Percentiles rank a stretch among this genome's conserved stretches.
Evolutionary conservation across 2,888 invertebrate genomes (phyloP).

Genomic region (Pelosia muscerda): DNA sequence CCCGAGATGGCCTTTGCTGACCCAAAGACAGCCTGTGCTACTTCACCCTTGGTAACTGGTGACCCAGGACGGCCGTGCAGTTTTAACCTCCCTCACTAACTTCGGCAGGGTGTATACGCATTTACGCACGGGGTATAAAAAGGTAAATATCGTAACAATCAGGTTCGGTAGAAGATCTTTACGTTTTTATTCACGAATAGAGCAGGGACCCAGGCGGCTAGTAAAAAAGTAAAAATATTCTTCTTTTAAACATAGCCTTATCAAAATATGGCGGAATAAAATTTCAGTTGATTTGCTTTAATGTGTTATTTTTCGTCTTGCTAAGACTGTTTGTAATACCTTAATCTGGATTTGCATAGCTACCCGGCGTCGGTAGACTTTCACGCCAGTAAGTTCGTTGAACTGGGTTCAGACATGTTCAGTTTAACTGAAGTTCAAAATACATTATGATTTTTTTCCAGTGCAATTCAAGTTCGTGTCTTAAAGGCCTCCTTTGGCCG

Average conservation of each 20-base stretch:
- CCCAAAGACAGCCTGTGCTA: too few relatives aligned
- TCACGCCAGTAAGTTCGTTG: slow-evolving; percentile 10
- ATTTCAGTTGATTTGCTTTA: slow-evolving; percentile 29
- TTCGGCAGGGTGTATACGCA: too few relatives aligned
- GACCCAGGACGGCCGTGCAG: too few relatives aligned
- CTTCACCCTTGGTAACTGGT: too few relatives aligned
- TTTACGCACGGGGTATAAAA: too few relatives aligned
- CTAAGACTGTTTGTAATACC: slow-evolving; percentile 35
- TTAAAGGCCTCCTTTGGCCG: too few relatives aligned
- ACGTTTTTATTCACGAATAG: too few relatives aligned
- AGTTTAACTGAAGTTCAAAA: not conserved
- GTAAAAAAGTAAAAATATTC: not conserved
- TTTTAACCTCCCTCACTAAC: too few relatives aligned
- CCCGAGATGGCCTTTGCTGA: too few relatives aligned
- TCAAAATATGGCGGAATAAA: slow-evolving; percentile 20
- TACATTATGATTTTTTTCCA: slow-evolving; percentile 8
- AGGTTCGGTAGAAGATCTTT: too few relatives aligned
- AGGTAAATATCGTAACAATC: too few relatives aligned
- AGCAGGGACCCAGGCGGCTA: too few relatives aligned
- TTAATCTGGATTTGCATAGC: slow-evolving; percentile 36
- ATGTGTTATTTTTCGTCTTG: slow-evolving; percentile 33
- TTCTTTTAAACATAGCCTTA: slow-evolving; percentile 11
- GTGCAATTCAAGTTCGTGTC: slow-evolving; percentile 1
- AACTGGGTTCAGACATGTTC: slow-evolving; percentile 5
- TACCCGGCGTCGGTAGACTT: slow-evolving; percentile 7